Conservation (phyloP, 2,797 vertebrate species). For the Gymnodraco acuticeps region DNA sequence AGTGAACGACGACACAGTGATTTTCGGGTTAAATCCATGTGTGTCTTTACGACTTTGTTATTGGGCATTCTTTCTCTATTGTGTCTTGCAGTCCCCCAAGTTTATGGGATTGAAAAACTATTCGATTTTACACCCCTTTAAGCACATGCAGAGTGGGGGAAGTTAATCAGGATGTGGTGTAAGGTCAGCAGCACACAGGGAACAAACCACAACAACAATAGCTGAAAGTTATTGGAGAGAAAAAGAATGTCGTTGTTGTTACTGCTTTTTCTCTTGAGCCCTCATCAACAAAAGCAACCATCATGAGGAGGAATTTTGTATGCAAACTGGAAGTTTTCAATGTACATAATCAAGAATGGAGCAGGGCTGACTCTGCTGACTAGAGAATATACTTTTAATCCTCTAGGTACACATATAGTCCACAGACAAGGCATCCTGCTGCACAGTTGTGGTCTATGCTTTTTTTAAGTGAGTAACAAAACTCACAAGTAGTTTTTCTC, state of each 20-base stretch:
- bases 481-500: background rate
- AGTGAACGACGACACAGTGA: background rate
- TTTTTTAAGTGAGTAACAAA: background rate
- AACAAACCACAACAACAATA: constrained; percentile 16
- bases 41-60: background rate
- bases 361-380: background rate
- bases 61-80: background rate
- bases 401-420: background rate
- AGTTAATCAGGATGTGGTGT: background rate
- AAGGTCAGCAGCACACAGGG: constrained; percentile 5
- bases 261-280: background rate
- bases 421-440: background rate
- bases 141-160: background rate
- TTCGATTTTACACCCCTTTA: background rate
- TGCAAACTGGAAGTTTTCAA: constrained; percentile 4
- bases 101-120: background rate
- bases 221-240: background rate
- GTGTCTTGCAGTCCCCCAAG: background rate
- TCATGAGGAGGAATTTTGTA: background rate
- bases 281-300: constrained; percentile 3
- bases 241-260: background rate
- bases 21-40: background rate
- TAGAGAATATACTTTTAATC: constrained; percentile 1
- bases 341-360: background rate
- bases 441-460: background rate